Percentiles rank a stretch among this genome's conserved stretches.
phyloP scores from a whole-genome alignment of 2,113 vertebrate genomes.

The Jaculus jaculus region DNA sequence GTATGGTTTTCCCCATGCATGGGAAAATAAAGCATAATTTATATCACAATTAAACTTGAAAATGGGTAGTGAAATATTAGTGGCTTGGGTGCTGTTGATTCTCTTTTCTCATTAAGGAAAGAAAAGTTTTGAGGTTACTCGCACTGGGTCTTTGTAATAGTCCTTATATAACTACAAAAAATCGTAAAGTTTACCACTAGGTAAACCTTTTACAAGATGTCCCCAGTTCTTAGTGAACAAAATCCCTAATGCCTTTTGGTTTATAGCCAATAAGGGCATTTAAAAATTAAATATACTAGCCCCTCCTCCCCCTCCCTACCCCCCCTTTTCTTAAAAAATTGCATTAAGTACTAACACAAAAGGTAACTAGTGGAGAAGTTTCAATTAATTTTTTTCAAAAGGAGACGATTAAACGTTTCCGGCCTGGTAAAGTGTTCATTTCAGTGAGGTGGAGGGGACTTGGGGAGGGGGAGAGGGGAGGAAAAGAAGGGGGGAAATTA shows the following conservation, averaged over 20 bases:
- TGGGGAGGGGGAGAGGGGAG: conserved; percentile 61
- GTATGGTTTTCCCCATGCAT: conserved; percentile 9
- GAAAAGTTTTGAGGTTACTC: not conserved
- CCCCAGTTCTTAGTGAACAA: conserved; percentile 50
- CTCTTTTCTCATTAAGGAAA: not conserved
- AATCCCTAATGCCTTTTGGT: conserved; percentile 68
- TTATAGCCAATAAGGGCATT: conserved; percentile 69
- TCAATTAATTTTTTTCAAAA: conserved; percentile 99
- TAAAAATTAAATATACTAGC: conserved; percentile 82
- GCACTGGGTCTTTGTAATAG: conserved; percentile 15
- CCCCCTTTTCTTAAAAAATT: conserved; percentile 81
- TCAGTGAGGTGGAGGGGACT: conserved; percentile 87
- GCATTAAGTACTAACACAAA: conserved; percentile 88
- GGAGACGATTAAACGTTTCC: conserved; percentile 99
- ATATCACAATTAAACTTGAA: conserved; percentile 56
- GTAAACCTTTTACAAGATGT: conserved; percentile 24
- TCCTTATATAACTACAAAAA: conserved; percentile 37
- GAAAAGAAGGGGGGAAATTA: conserved; percentile 85
- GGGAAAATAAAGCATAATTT: conserved; percentile 54
- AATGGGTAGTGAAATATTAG: conserved; percentile 46
- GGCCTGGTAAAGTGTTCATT: conserved; percentile 99
- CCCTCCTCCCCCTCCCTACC: conserved; percentile 79
- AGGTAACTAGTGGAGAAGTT: conserved; percentile 94
- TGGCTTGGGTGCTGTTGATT: conserved; percentile 1
- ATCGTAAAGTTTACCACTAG: conserved; percentile 51